Evolutionary conservation across 1,140 invertebrate species (phyloP).

Genomic region (Penaeus indicus): DNA sequence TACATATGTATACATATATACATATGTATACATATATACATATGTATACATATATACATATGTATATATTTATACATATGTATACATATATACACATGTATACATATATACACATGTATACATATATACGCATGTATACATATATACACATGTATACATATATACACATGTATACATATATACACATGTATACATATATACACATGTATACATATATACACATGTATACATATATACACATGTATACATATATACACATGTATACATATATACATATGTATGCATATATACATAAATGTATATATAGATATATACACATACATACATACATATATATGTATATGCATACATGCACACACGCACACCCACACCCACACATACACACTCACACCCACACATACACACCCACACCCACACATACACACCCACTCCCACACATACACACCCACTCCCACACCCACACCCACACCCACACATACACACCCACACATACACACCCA

Average conservation of each 20-base stretch:
- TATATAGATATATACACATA: not conserved
- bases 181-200: conserved; percentile 7
- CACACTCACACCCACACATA: no score
- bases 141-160: not conserved
- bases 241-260: not conserved
- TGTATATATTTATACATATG: no score
- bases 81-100: no score
- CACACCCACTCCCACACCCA: no score
- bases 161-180: conserved; percentile 27
- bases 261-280: not conserved
- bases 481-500: no score
- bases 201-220: not conserved
- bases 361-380: no score
- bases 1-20: no score
- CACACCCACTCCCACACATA: no score
- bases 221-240: not conserved
- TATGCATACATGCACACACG: not conserved
- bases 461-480: no score
- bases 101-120: not conserved
- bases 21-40: no score
- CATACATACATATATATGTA: not conserved
- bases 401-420: no score
- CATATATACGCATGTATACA: not conserved
- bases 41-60: no score
- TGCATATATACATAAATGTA: not conserved